These are phyloP conservation scores for Masticophis lateralis DNA, from an alignment of 2,797 vertebrate species.

Conservation along the genomic window DNA sequence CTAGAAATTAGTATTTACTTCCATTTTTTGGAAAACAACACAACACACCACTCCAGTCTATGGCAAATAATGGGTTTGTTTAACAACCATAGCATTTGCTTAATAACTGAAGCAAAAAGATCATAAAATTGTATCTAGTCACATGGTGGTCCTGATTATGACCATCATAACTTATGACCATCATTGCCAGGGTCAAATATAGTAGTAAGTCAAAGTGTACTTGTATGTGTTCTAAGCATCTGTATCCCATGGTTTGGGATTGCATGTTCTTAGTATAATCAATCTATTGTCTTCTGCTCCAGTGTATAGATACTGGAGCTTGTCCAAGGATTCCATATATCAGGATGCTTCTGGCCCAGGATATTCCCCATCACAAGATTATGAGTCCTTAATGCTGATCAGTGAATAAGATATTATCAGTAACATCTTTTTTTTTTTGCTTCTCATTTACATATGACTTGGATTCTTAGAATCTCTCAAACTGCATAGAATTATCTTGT, in stretches of 20 bases:
- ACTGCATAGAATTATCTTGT: background rate
- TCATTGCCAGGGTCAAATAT: background rate
- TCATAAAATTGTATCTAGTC: background rate
- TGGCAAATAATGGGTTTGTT: background rate
- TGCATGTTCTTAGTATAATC: background rate
- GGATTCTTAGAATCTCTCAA: background rate
- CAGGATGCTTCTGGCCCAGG: background rate
- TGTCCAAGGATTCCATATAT: background rate
- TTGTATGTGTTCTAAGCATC: background rate
- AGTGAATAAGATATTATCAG: background rate
- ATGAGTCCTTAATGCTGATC: background rate
- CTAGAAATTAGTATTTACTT: background rate
- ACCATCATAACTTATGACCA: too few relatives aligned
- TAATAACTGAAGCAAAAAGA: background rate
- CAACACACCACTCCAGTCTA: background rate
- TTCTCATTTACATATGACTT: background rate
- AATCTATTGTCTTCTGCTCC: background rate
- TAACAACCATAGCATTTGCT: background rate
- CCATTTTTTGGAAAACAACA: background rate
- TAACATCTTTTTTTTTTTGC: background rate
- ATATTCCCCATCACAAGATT: background rate
- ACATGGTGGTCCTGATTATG: background rate
- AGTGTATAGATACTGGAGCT: background rate
- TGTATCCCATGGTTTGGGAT: background rate
- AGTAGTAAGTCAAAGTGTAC: background rate